These are phyloP conservation scores for Xanthia icteritia DNA, from an alignment of 2,888 invertebrate genomes.

Conservation along the genomic window DNA sequence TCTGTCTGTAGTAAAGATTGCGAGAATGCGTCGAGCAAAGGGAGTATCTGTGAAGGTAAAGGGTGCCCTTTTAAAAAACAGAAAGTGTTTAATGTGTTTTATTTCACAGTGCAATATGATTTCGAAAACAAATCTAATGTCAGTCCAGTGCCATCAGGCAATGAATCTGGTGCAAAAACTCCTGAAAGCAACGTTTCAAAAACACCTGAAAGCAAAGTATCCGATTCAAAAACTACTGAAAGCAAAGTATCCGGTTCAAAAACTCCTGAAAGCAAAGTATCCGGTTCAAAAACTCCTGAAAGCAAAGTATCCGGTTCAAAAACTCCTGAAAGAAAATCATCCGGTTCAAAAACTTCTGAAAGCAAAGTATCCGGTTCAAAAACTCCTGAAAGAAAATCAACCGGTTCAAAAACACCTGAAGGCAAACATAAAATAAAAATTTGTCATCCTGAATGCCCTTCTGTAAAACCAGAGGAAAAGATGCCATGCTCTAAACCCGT, in stretches of 20 bases:
- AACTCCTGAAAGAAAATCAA: background rate
- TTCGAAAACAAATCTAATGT: slow-evolving; percentile 66
- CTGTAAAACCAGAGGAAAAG: slow-evolving; percentile 70
- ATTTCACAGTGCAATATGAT: slow-evolving; percentile 84
- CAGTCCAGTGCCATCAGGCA: background rate
- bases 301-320: background rate
- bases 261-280: background rate
- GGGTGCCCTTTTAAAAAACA: slow-evolving; percentile 76
- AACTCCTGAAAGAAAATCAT: background rate
- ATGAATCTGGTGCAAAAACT: background rate
- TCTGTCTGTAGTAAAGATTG: slow-evolving; percentile 79
- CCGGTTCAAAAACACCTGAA: background rate
- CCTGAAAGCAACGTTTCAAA: background rate
- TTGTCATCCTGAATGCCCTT: slow-evolving; percentile 80
- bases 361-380: background rate
- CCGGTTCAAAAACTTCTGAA: background rate
- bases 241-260: background rate
- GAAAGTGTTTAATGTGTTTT: slow-evolving; percentile 81
- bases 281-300: background rate
- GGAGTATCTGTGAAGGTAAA: slow-evolving; percentile 74
- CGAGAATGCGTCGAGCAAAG: slow-evolving; percentile 73
- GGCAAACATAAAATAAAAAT: slow-evolving; percentile 30
- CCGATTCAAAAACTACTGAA: background rate
- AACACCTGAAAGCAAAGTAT: background rate
- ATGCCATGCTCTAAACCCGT: slow-evolving; percentile 77